A percentile compares a stretch with the other conserved stretches of the same genome.
Conservation (phyloP, 2,888 invertebrate species). For the Macaria notata region DNA sequence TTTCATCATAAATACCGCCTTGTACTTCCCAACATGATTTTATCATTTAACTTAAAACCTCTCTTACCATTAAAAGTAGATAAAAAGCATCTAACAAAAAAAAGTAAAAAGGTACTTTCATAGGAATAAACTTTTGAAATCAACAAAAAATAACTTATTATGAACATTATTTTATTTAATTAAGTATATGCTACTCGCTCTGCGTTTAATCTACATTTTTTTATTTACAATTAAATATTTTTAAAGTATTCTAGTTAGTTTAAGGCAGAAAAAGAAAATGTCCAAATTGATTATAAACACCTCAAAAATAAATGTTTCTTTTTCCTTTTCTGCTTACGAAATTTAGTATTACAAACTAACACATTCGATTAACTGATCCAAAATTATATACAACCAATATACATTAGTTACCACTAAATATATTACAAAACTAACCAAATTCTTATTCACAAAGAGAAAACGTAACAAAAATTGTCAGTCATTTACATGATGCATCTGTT, state of each 20-base stretch:
- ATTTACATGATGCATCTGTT: conserved; percentile 22
- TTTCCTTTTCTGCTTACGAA: conserved; percentile 31
- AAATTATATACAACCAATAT: conserved; percentile 79
- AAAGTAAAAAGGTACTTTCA: conserved; percentile 70
- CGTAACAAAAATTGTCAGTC: conserved; percentile 21
- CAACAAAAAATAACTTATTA: conserved; percentile 63
- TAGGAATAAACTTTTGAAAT: conserved; percentile 77
- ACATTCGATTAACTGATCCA: conserved; percentile 41
- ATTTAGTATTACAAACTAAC: conserved; percentile 23
- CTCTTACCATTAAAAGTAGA: conserved; percentile 55
- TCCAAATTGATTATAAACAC: conserved; percentile 1
- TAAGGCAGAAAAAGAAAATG: conserved; percentile 15
- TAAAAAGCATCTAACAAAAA: conserved; percentile 62
- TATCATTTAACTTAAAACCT: conserved; percentile 54
- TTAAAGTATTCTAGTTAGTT: conserved; percentile 13
- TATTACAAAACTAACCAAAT: conserved; percentile 38
- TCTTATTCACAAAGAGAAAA: conserved; percentile 16
- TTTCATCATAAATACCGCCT: conserved; percentile 60
- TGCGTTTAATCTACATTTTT: conserved; percentile 51
- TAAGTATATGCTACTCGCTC: conserved; percentile 53
- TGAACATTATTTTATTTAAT: conserved; percentile 45
- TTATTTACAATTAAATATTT: conserved; percentile 23
- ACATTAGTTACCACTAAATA: conserved; percentile 56
- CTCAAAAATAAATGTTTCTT: conserved; percentile 19
- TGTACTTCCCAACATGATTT: conserved; percentile 69